Conservation (phyloP, 2,113 vertebrate genomes). For the Spermophilus dauricus region DNA sequence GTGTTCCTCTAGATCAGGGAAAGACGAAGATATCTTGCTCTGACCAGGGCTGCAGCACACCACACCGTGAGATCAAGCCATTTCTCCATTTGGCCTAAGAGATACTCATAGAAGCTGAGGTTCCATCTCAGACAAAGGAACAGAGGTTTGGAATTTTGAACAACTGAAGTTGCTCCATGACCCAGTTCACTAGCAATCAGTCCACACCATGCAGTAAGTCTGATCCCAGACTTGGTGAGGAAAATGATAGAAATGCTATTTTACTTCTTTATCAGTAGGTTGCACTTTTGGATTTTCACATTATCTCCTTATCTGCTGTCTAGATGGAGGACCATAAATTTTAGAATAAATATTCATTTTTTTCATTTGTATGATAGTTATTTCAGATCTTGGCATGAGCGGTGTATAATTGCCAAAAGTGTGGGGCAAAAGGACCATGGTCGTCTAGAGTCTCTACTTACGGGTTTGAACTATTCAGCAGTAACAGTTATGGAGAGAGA, state of each 20-base stretch:
- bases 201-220: neutral
- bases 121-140: neutral
- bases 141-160: neutral
- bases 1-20: neutral
- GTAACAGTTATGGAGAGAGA: neutral
- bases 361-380: neutral
- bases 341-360: neutral
- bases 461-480: neutral
- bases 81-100: neutral
- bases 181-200: neutral
- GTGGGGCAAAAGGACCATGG: too few species aligned
- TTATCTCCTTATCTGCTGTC: neutral
- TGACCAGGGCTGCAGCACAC: neutral
- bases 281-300: neutral
- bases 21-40: too few species aligned
- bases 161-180: neutral
- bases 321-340: neutral
- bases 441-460: too few species aligned
- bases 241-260: neutral
- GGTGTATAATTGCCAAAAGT: too few species aligned
- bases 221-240: neutral
- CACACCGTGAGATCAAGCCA: neutral
- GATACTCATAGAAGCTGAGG: neutral
- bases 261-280: neutral
- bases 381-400: neutral